A percentile compares a stretch with the other conserved stretches of the same genome.
These are phyloP conservation scores for Drosophila varians DNA, from an alignment of 1,140 invertebrate genomes.

Conservation along the genomic window DNA sequence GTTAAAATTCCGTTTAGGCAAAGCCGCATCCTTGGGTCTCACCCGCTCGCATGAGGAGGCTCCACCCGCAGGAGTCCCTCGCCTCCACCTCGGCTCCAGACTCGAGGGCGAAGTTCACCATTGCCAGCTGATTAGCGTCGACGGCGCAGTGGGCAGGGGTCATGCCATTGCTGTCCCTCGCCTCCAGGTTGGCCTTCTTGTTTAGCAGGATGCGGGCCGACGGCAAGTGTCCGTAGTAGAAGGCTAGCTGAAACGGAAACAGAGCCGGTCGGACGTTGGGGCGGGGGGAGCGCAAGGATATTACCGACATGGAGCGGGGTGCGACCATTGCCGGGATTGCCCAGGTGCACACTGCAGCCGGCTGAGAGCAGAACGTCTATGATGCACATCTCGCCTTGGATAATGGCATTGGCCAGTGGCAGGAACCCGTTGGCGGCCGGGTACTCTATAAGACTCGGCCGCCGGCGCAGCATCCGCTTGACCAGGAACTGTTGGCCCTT, in stretches of 20 bases:
- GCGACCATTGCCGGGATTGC: slow-evolving; percentile 59
- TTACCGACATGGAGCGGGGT: slow-evolving; percentile 72
- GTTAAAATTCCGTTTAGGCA: background rate
- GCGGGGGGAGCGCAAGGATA: no score
- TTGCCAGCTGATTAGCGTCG: slow-evolving; percentile 74
- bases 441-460: slow-evolving; percentile 71
- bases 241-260: slow-evolving; percentile 56
- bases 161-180: slow-evolving; percentile 70
- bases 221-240: slow-evolving; percentile 72
- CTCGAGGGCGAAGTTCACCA: slow-evolving; percentile 76
- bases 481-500: slow-evolving; percentile 81
- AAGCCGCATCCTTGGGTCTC: background rate
- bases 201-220: slow-evolving; percentile 78
- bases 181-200: slow-evolving; percentile 72
- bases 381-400: slow-evolving; percentile 70
- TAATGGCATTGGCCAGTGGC: slow-evolving; percentile 78
- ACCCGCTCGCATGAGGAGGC: slow-evolving; percentile 75
- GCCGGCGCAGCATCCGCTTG: slow-evolving; percentile 73
- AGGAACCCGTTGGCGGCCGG: slow-evolving; percentile 71
- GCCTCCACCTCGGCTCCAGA: slow-evolving; percentile 71
- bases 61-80: slow-evolving; percentile 71
- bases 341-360: slow-evolving; percentile 71
- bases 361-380: slow-evolving; percentile 73
- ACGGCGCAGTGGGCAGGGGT: slow-evolving; percentile 77
- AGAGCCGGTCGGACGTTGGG: background rate